Conservation (phyloP, 2,113 vertebrate genomes). For the Erythrocebus patas region DNA sequence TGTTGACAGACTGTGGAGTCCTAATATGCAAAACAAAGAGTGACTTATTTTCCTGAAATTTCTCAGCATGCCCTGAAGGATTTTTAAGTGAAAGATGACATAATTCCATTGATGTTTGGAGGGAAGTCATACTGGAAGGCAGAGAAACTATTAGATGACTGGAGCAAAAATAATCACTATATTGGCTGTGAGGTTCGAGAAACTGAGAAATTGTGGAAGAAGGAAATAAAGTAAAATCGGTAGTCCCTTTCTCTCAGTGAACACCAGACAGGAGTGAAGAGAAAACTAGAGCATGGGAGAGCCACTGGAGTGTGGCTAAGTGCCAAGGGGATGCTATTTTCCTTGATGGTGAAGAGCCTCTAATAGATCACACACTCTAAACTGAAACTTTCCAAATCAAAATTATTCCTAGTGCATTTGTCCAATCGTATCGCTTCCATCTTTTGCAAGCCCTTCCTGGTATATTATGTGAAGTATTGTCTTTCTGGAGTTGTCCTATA, state of each 20-base stretch:
- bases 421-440: background rate
- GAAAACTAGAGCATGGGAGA: background rate
- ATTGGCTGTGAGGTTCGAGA: background rate
- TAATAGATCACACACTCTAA: background rate
- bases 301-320: background rate
- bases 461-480: background rate
- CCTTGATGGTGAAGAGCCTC: background rate
- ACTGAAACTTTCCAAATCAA: background rate
- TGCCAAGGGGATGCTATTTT: fast-evolving
- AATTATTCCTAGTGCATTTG: background rate
- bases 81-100: background rate
- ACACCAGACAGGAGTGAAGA: background rate
- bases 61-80: background rate
- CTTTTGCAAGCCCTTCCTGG: background rate
- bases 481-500: background rate
- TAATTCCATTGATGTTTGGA: background rate
- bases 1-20: background rate
- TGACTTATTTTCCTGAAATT: background rate
- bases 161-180: background rate
- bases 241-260: background rate
- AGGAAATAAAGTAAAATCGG: background rate
- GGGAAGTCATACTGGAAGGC: background rate
- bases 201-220: background rate
- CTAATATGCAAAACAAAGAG: background rate
- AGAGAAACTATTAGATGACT: background rate